phyloP scores from a whole-genome alignment of 2,113 vertebrate species.

The Orientallactaga bullata region DNA sequence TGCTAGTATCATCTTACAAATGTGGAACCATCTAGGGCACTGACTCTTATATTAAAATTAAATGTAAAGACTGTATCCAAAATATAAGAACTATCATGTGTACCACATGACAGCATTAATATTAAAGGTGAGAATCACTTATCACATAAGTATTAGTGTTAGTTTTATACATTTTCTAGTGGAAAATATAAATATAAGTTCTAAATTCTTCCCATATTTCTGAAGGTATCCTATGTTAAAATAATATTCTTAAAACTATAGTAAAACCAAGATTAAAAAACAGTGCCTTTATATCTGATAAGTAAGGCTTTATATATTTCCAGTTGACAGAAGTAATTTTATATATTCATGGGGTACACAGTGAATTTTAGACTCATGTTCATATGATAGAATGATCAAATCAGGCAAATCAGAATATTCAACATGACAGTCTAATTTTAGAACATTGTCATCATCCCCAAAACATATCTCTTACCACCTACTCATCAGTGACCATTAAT shows the following conservation, averaged over 20 bases:
- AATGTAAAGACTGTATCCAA: not conserved
- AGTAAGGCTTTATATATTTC: not conserved
- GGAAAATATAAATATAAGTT: not conserved
- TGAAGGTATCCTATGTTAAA: conserved; percentile 5
- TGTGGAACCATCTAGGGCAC: not conserved
- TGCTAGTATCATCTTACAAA: not conserved
- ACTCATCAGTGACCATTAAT: not conserved
- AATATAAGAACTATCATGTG: not conserved
- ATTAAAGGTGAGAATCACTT: not conserved
- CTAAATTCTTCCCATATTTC: not conserved
- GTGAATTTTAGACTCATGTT: not conserved
- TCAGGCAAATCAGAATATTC: not conserved
- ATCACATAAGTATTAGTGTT: not conserved
- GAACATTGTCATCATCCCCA: not conserved
- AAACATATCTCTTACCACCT: not conserved
- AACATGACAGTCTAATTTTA: not conserved
- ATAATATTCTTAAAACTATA: not conserved
- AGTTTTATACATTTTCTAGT: not conserved
- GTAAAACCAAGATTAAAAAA: not conserved
- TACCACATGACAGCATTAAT: not conserved
- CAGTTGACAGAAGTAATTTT: not conserved
- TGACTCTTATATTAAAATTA: not conserved
- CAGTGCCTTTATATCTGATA: not conserved
- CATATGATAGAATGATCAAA: not conserved
- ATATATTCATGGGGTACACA: not conserved